Evolutionary conservation across 2,113 vertebrate genomes (phyloP).

Genomic region (Apteryx mantelli): DNA sequence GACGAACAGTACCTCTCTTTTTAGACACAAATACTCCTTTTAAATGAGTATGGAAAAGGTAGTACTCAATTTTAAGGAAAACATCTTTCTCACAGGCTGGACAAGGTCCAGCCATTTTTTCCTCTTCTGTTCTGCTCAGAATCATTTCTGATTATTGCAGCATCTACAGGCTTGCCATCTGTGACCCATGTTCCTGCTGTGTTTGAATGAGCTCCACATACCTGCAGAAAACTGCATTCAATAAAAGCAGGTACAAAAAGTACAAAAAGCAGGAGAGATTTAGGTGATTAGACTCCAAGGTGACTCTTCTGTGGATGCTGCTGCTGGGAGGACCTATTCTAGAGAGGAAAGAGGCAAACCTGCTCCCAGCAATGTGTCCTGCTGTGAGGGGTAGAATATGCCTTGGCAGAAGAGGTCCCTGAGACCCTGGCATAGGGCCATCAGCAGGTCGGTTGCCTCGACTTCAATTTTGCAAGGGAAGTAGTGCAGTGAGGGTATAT

Average conservation of each 20-base stretch:
- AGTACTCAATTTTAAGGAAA: not conserved
- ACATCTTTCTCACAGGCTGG: not conserved
- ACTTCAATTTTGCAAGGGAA: not conserved
- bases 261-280: not conserved
- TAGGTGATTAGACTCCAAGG: not conserved
- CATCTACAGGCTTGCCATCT: not conserved
- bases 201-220: not conserved
- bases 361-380: not conserved
- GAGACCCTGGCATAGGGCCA: not conserved
- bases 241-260: not conserved
- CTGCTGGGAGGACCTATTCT: not conserved
- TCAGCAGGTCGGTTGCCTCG: not conserved
- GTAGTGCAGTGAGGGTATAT: not conserved
- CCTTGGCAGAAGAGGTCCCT: not conserved
- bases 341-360: not conserved
- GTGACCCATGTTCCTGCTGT: not conserved
- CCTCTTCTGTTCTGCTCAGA: not conserved
- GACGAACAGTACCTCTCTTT: not conserved
- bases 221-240: not conserved
- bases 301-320: not conserved
- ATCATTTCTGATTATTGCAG: not conserved
- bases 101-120: not conserved
- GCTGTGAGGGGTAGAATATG: not conserved
- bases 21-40: not conserved
- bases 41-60: not conserved